Evolutionary conservation across 2,797 vertebrate species (phyloP).

Genomic region (Acropternis orthonyx): DNA sequence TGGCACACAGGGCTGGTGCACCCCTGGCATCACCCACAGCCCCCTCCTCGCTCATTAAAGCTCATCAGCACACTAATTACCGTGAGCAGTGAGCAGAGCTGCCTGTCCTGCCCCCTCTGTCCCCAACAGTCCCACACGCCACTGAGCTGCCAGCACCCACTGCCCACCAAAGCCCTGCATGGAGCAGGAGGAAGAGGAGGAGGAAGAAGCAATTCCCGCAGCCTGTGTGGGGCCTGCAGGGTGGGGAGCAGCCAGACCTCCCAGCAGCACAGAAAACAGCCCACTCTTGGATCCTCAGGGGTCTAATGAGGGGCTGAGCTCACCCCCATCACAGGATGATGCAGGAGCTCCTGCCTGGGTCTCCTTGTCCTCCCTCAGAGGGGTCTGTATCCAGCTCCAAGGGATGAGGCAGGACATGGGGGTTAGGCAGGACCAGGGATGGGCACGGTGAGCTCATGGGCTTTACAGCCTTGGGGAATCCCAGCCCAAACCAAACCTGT

Average conservation of each 20-base stretch:
- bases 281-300: accelerated
- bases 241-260: neutral
- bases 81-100: accelerated
- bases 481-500: neutral
- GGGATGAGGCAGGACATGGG: neutral
- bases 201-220: neutral
- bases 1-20: neutral
- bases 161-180: neutral
- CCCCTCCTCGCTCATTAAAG: neutral
- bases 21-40: accelerated
- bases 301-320: neutral
- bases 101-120: neutral
- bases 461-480: neutral
- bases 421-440: accelerated
- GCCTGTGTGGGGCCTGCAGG: neutral
- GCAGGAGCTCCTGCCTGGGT: neutral
- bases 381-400: neutral
- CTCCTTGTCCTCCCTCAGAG: accelerated
- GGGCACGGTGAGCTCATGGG: accelerated
- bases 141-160: neutral
- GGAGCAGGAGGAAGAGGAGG: neutral
- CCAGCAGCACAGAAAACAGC: neutral
- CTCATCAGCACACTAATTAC: neutral
- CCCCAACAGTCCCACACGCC: neutral
- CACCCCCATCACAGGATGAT: accelerated